These are phyloP conservation scores for Cyprichromis sp. DNA, from an alignment of 2,113 vertebrate genomes.

Conservation along the genomic window DNA sequence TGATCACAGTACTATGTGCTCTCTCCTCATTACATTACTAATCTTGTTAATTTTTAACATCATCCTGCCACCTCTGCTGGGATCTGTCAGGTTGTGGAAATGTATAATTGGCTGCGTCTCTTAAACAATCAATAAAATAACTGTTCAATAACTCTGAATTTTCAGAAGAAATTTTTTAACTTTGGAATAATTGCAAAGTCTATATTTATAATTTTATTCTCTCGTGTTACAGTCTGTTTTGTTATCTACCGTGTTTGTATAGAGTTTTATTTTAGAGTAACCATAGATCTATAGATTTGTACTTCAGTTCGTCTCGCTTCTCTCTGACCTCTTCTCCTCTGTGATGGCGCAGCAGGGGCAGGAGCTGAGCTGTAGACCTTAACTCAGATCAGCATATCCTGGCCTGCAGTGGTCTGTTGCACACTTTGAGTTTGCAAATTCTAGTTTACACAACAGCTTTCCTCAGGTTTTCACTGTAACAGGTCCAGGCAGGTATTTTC, in stretches of 20 bases:
- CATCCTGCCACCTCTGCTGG: neutral
- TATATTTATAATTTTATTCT: conserved; percentile 23
- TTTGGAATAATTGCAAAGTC: neutral
- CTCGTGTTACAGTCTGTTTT: neutral
- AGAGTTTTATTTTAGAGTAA: conserved; percentile 30
- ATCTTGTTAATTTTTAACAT: rapidly evolving
- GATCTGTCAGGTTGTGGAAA: neutral
- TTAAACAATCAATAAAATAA: neutral
- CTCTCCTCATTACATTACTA: neutral
- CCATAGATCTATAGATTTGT: conserved; percentile 5
- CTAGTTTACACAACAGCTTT: neutral
- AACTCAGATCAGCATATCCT: neutral
- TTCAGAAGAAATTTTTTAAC: neutral
- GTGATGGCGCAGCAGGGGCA: neutral
- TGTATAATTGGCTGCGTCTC: neutral
- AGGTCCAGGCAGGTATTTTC: neutral
- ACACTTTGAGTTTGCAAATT: neutral
- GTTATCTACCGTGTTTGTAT: neutral
- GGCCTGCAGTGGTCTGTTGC: neutral
- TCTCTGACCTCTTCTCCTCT: neutral
- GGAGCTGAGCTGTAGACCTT: neutral
- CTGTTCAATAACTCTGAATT: neutral
- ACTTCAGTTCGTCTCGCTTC: neutral
- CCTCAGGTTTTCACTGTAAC: conserved; percentile 24
- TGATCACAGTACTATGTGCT: neutral